Conservation (phyloP, 2,113 vertebrate genomes). For the Amblyopsis rosae region DNA sequence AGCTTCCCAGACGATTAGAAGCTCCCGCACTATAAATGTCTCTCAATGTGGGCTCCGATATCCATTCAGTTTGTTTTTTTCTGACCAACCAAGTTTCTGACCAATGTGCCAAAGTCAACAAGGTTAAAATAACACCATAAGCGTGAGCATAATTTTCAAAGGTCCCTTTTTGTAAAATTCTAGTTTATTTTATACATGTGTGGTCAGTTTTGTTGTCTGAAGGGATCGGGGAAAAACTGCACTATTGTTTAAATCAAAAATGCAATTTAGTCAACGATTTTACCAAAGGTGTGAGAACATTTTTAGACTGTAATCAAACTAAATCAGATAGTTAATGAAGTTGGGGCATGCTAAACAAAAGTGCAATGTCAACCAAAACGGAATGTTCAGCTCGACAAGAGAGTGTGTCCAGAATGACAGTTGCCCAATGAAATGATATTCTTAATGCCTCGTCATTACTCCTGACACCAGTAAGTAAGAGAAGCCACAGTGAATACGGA, state of each 20-base stretch:
- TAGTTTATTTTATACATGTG: not conserved
- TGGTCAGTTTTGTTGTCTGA: not conserved
- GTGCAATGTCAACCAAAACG: not conserved
- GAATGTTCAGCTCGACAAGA: not conserved
- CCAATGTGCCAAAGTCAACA: not conserved
- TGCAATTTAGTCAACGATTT: not conserved
- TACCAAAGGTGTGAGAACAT: not conserved
- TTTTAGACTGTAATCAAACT: too few relatives aligned
- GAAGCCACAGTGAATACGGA: too few relatives aligned
- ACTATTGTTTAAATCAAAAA: too few relatives aligned
- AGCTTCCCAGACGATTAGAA: constrained; percentile 64
- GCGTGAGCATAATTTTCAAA: not conserved
- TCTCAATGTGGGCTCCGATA: constrained; percentile 13
- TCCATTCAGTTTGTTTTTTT: not conserved
- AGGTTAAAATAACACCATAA: not conserved
- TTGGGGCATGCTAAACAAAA: too few relatives aligned
- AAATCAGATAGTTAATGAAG: too few relatives aligned
- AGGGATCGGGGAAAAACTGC: too few relatives aligned
- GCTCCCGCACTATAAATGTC: constrained; percentile 41
- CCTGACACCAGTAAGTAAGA: too few relatives aligned
- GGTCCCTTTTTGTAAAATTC: not conserved
- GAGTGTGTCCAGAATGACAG: not conserved
- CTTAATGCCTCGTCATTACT: not conserved
- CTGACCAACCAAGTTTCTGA: not conserved
- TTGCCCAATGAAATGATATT: not conserved